Evolutionary conservation across 2,113 vertebrate species (phyloP), one percentile per base, ranked within the genome.

Genomic region (Entosphenus tridentatus): DNA sequence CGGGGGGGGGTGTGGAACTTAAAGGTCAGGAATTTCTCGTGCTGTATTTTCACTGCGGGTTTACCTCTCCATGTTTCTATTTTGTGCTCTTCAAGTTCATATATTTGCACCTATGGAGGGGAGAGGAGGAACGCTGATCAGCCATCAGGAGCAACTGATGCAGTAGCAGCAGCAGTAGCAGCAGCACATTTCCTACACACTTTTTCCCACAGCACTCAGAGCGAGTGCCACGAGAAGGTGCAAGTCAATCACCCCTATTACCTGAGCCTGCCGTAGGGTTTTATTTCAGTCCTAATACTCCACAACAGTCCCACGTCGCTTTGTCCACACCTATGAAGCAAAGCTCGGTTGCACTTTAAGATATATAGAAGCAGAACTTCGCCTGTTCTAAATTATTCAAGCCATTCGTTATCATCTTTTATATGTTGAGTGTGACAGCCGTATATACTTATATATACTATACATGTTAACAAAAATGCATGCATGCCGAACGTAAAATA

Each of bases 11-110:
- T 62, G 58, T 62, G 3, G 16, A 62, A 14, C 58, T 62, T 62
- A 62, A 62, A 62, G 58, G 58, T 62, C 13, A 62, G 58, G 16
- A 62, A 62, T 13, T 62, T 17, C 58, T 62, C 16, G 16, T 62
- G 16, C 58, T 17, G 13, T 62, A 62, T 16, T 65, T 8, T 14
- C 13, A n/a, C n/a, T 65, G 62, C n/a, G 62, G 21, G 21, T 77
- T 77, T 74, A 97, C 91, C 92, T 90, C 92, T 84, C 89, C 92
- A 97, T 1, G 92, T 97, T 79, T 97, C 92, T 68, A 97, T 96
- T 80, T 97, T 96, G 77, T 97, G 92, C 65, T 97, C 92, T 74
- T 97, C 92, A 73, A 97, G 80, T 73, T 96, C 91, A 3, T 97
- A 97, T 76, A 96, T 97, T 78, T 97, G 92, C 70, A 97, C 92